Base-by-base conservation (phyloP, 2,888 invertebrate genomes). In the Sphaeridia pumilis region DNA sequence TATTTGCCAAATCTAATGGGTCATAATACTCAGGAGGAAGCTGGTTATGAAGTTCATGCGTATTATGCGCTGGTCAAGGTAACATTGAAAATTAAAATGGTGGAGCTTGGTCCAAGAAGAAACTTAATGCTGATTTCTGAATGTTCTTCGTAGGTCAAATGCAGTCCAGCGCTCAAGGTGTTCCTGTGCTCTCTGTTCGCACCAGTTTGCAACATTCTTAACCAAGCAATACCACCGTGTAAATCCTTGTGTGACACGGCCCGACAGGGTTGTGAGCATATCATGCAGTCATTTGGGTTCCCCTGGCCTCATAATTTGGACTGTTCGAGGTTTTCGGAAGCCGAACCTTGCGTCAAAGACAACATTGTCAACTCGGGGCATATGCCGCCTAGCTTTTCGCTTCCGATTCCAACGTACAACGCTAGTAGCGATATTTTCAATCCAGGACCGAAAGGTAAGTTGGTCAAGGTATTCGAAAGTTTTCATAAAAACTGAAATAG, bases 141-240 rank as follows among this genome's bases (percentile, higher is more conserved):
- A n/a, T n/a, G n/a, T n/a, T n/a, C n/a, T n/a, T n/a, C n/a, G 31
- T 47, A 64, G 61, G 59, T 63, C 43, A 50, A 87, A 67, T 98
- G 97, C 71, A 92, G 92, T 65, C 84, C 88, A 0, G 88, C 94
- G 69, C 75, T 97, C 57, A 87, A 92, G 70, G 83, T 95, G 66
- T 98, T 98, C 71, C 75, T 98, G 54, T 98, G 97, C 73, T 85
- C 94, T 2, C 81, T 97, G 62, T 95, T 87, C 71, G 88, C 87
- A 12, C 97, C 97, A 0, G 87, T 95, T 4, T 98, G 97, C 71
- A 95, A 95, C 1, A 88, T 92, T 61, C 73, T 95, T 64, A 88
- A 92, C 45, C 77, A 78, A 46, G 84, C 93, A 1, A 80, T 94
- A 65, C 90, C 89, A 2, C 94, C 94, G 1, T 95, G 94, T 70